Conservation (phyloP, 2,113 vertebrate genomes). For the Corydoras maculifer region DNA sequence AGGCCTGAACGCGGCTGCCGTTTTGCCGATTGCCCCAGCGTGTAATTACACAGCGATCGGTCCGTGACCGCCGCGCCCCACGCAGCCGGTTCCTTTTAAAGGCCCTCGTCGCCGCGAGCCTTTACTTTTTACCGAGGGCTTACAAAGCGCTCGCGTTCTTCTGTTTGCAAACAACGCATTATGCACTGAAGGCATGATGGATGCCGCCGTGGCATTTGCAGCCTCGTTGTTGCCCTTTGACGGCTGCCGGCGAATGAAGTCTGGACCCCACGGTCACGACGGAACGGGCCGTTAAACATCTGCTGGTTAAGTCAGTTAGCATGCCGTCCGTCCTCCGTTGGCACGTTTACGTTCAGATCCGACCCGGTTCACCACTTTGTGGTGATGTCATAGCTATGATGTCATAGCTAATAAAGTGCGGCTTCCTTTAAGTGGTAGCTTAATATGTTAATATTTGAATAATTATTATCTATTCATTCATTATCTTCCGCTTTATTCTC, state of each 20-base stretch:
- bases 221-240: slow-evolving; percentile 21
- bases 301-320: slow-evolving; percentile 25
- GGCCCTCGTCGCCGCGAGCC: neutral
- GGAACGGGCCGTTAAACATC: slow-evolving; percentile 40
- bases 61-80: neutral
- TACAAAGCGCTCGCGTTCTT: neutral
- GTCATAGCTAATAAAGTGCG: no score
- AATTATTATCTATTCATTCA: no score
- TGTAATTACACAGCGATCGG: neutral
- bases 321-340: slow-evolving; percentile 13
- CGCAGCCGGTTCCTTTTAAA: neutral
- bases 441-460: no score
- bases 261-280: slow-evolving; percentile 30
- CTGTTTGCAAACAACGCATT: slow-evolving; percentile 33
- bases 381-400: no score
- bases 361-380: neutral
- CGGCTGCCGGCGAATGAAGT: slow-evolving; percentile 18
- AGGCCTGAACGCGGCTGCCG: slow-evolving; percentile 2
- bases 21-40: slow-evolving; percentile 7
- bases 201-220: slow-evolving; percentile 15
- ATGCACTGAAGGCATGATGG: slow-evolving; percentile 16
- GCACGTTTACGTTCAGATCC: neutral
- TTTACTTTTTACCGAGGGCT: neutral
- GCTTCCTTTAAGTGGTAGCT: no score
- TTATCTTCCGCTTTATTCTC: no score